phyloP scores from a whole-genome alignment of 2,113 vertebrate genomes.

The Elaphurus davidianus region DNA sequence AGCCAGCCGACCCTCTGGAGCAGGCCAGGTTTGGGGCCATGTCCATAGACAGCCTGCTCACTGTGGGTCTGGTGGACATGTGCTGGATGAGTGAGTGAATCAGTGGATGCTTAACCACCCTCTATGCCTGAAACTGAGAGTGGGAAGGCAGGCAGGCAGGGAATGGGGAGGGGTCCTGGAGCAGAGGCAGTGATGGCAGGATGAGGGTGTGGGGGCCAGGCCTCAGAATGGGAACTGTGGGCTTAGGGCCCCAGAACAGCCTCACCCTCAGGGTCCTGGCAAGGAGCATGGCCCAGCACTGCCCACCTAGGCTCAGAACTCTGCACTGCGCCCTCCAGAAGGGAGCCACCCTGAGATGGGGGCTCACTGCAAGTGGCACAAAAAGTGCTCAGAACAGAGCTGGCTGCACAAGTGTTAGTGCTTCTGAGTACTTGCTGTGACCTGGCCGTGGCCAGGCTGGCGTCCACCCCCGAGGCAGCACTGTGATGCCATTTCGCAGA shows the following conservation, averaged over 20 bases:
- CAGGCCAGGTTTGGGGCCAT: neutral
- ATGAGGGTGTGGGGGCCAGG: rapidly evolving
- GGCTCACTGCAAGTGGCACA: neutral
- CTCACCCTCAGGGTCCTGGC: rapidly evolving
- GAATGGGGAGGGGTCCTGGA: neutral
- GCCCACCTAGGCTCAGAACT: neutral
- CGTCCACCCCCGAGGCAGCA: rapidly evolving
- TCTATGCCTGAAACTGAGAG: neutral
- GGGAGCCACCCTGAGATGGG: neutral
- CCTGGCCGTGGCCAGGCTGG: neutral
- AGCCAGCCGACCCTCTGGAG: neutral
- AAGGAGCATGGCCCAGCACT: rapidly evolving
- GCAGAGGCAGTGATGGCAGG: neutral
- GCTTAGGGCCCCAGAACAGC: neutral
- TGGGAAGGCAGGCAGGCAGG: neutral
- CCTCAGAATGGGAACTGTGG: rapidly evolving
- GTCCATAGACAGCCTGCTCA: neutral
- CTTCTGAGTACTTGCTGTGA: neutral
- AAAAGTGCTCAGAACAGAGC: neutral
- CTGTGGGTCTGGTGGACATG: rapidly evolving
- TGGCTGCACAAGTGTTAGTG: neutral
- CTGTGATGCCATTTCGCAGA: neutral
- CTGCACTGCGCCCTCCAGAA: neutral
- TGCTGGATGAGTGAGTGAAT: neutral
- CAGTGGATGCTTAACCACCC: rapidly evolving